Evolutionary conservation across 2,888 invertebrate species (phyloP).

Genomic region (Chaetogeoica ovagalla): DNA sequence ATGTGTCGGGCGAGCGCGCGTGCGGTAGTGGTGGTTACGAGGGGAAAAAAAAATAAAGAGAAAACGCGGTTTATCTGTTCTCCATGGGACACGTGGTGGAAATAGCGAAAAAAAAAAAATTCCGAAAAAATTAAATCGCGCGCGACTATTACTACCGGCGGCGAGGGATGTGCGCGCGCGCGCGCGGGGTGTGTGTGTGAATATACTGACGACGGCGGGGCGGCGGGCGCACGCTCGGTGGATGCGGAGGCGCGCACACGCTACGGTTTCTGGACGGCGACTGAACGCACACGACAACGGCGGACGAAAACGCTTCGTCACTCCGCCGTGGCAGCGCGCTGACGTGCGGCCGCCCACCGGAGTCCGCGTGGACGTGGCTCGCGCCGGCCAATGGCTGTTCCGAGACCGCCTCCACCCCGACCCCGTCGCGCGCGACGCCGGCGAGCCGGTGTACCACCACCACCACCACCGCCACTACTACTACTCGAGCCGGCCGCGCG

Average conservation of each 20-base stretch:
- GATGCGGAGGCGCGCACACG: conserved; percentile 39
- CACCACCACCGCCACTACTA: too few species aligned
- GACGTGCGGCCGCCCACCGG: conserved; percentile 41
- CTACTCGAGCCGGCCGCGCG: too few species aligned
- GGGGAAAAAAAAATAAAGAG: too few species aligned
- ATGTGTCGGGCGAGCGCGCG: too few species aligned
- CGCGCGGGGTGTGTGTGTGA: conserved; percentile 16
- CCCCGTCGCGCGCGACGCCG: conserved; percentile 18
- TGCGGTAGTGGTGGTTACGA: too few species aligned
- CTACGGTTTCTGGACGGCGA: conserved; percentile 36
- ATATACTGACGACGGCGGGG: neutral
- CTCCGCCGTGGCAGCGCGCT: conserved; percentile 8
- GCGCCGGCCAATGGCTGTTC: conserved; percentile 50
- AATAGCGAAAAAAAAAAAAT: too few species aligned
- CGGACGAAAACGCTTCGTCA: conserved; percentile 21
- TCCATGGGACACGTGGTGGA: too few species aligned
- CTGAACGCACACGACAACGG: conserved; percentile 29
- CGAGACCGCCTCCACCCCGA: conserved; percentile 41
- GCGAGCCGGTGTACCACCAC: neutral
- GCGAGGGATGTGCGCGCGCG: neutral
- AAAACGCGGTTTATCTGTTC: too few species aligned
- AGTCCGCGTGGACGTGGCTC: conserved; percentile 51
- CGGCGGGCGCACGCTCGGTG: conserved; percentile 40
- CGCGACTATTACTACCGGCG: too few species aligned
- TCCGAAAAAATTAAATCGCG: too few species aligned